Evolutionary conservation across 37 sponge, comb jelly and placozoan species (phyloP).

Genomic region (Diacarnus erythraeanus): DNA sequence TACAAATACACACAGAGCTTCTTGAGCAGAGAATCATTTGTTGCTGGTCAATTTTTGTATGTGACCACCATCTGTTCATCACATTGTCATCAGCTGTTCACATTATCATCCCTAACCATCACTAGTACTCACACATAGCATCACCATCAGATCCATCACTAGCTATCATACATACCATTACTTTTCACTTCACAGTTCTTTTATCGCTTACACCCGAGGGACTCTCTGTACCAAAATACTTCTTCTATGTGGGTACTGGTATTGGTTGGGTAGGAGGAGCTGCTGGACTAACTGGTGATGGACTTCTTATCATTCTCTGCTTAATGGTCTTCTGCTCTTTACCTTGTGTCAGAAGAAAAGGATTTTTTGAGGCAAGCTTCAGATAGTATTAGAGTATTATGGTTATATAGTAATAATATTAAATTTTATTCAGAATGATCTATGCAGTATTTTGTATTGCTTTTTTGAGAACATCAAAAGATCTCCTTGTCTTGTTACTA

Average conservation of each 20-base stretch:
- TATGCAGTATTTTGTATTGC: no score
- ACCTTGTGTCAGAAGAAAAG: slow-evolving; percentile 75
- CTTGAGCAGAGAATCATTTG: no score
- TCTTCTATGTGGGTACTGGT: slow-evolving; percentile 48
- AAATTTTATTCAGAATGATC: no score
- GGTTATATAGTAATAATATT: background rate
- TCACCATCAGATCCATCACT: no score
- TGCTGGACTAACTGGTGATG: slow-evolving; percentile 67
- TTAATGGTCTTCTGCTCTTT: slow-evolving; percentile 67
- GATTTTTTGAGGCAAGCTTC: slow-evolving; percentile 67
- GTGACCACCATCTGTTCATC: no score
- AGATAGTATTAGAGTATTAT: background rate
- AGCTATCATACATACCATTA: background rate
- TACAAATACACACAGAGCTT: no score
- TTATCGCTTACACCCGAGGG: slow-evolving; percentile 32
- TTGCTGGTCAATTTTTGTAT: no score
- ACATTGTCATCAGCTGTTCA: no score
- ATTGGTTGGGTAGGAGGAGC: slow-evolving; percentile 71
- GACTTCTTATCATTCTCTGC: slow-evolving; percentile 55
- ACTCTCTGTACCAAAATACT: slow-evolving; percentile 42
- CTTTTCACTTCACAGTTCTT: slow-evolving; percentile 2
- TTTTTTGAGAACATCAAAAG: no score
- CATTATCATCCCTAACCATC: no score
- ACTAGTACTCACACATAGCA: background rate
- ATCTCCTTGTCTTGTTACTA: no score